Conservation (phyloP, 2,888 invertebrate genomes). For the Willowsia nigromaculata region DNA sequence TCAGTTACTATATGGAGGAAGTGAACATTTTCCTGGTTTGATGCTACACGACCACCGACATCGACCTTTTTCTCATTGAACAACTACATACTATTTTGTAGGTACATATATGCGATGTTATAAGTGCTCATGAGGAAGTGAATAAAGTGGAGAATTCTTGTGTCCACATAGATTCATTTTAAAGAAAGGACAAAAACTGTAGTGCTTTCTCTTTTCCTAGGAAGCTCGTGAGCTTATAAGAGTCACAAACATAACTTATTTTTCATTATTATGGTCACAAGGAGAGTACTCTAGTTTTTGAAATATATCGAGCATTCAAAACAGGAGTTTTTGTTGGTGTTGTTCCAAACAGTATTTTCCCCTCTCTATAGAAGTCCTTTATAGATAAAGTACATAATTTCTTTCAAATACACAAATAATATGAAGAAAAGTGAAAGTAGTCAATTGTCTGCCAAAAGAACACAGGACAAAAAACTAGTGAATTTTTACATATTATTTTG, state of each 20-base stretch:
- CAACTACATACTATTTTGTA: not conserved
- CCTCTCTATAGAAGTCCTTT: not conserved
- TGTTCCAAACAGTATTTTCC: slow-evolving; percentile 42
- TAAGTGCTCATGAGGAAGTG: not conserved
- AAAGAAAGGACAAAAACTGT: not conserved
- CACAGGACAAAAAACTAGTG: not conserved
- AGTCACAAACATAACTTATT: slow-evolving; percentile 33
- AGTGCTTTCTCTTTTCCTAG: not conserved
- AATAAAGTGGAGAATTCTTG: slow-evolving; percentile 10
- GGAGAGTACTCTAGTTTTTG: not conserved
- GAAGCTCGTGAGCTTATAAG: not conserved
- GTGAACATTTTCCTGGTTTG: slow-evolving; percentile 20
- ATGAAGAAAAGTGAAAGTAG: slow-evolving; percentile 24
- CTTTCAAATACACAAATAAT: slow-evolving; percentile 56
- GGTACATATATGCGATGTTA: not conserved
- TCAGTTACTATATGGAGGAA: slow-evolving; percentile 6
- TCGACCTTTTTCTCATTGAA: not conserved
- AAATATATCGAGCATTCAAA: slow-evolving; percentile 44
- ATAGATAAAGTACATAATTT: not conserved
- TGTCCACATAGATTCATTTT: not conserved
- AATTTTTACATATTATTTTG: not conserved
- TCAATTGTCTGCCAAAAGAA: slow-evolving; percentile 23
- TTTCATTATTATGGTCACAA: slow-evolving; percentile 15
- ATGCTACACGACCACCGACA: not conserved
- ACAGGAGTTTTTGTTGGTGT: slow-evolving; percentile 50